Evolutionary conservation across 2,888 invertebrate genomes (phyloP).

Genomic region (Oegoconia quadripuncta): DNA sequence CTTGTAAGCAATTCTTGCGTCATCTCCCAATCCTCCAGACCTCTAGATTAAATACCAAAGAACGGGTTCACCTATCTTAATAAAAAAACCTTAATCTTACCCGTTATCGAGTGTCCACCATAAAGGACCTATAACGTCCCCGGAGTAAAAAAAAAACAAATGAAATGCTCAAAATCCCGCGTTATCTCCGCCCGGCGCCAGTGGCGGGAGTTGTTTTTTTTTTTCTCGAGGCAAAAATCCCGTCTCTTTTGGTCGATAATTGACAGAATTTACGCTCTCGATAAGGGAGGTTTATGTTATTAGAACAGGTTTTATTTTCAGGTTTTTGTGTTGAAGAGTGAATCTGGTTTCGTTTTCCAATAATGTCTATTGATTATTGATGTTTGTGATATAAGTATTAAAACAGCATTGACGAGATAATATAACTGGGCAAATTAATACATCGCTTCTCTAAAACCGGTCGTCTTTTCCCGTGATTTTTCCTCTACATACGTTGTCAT

Average conservation of each 20-base stretch:
- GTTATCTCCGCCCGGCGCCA: slow-evolving; percentile 59
- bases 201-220: slow-evolving; percentile 40
- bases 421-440: too few relatives aligned
- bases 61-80: slow-evolving; percentile 35
- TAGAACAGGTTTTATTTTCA: slow-evolving; percentile 27
- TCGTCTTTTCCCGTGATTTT: too few relatives aligned
- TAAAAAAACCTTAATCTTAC: slow-evolving; percentile 29
- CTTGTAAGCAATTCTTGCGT: not conserved
- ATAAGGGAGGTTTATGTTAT: slow-evolving; percentile 47
- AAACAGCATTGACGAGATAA: too few relatives aligned
- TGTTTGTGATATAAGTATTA: too few relatives aligned
- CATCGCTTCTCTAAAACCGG: too few relatives aligned
- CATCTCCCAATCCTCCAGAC: not conserved
- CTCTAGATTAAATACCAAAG: slow-evolving; percentile 19
- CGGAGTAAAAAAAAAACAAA: slow-evolving; percentile 43
- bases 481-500: too few relatives aligned
- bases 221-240: slow-evolving; percentile 31
- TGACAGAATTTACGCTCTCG: slow-evolving; percentile 64
- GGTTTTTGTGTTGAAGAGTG: slow-evolving; percentile 6
- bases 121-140: slow-evolving; percentile 48
- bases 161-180: slow-evolving; percentile 39
- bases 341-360: slow-evolving; percentile 21
- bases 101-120: slow-evolving; percentile 43
- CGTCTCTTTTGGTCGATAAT: slow-evolving; percentile 36
- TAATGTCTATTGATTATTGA: too few relatives aligned